phyloP scores from a whole-genome alignment of 2,113 vertebrate species.

The Eonycteris spelaea region DNA sequence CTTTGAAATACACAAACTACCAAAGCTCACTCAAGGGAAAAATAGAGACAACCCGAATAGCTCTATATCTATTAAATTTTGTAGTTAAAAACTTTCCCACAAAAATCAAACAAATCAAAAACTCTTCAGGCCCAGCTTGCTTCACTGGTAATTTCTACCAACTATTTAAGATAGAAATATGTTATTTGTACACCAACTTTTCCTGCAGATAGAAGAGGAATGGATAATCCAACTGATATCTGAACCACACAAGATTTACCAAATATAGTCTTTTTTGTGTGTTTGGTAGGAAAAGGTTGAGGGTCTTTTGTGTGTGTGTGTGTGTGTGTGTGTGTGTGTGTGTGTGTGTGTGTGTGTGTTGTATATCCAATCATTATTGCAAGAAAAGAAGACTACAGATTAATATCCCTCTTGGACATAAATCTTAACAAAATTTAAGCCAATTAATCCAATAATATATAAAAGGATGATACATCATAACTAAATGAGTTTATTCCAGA shows the following conservation, averaged over 20 bases:
- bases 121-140: not conserved
- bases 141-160: not conserved
- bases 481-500: not conserved
- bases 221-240: not conserved
- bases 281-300: not conserved
- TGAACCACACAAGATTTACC: not conserved
- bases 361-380: not conserved
- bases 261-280: not conserved
- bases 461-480: not conserved
- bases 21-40: not conserved
- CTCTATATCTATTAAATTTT: not conserved
- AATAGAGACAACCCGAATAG: not conserved
- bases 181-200: not conserved
- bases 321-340: too few species aligned
- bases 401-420: not conserved
- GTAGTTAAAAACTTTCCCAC: not conserved
- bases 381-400: slow-evolving; percentile 4
- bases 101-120: not conserved
- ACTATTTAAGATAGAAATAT: not conserved
- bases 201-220: not conserved
- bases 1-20: not conserved
- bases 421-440: not conserved
- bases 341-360: too few species aligned
- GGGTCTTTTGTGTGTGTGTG: too few species aligned
- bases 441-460: not conserved